Base-by-base conservation (phyloP, 2,797 vertebrate genomes). In the Euthynnus affinis region DNA sequence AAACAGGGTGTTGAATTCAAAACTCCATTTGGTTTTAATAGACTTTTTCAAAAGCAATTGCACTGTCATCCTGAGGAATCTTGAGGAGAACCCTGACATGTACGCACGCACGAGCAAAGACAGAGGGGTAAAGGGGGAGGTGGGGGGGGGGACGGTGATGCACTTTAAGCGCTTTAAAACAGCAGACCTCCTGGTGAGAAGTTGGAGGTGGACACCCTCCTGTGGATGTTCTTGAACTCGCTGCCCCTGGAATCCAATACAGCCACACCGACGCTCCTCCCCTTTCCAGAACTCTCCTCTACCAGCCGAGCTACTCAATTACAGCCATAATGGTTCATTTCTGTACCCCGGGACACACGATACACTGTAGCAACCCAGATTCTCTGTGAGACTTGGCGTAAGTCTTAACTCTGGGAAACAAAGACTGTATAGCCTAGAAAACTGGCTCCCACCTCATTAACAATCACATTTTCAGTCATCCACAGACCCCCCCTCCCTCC, bases 361-460 rank as follows among this genome's bases (percentile, higher is more conserved):
- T 90, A 86, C 84, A 76, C 85, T 70, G 86, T 51, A 88, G 89
- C 87, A 92, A 91, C 90, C 91, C 91, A 92, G 89, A 93, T 93
- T 92, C 90, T 89, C 87, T 37, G 75, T 34, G 84, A 93, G 92
- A 92, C 85, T 93, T 94, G 91, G 93, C 91, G 64, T 74, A 84
- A 87, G 83, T 81, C 76, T 89, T 73, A 86, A 85, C 76, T 82
- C 58, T 55, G 83, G 88, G 87, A 94, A 92, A 94, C 88, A 92
- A 94, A 93, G 85, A 78, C 64, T 59, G 85, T 23, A 87, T 23
- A 88, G 84, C 90, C 86, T 73, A 82, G 87, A 94, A 93, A 91
- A 90, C 78, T 76, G 86, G 88, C 93, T 92, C 92, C 92, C 82
- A 86, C 87, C 93, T 94, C 91, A 91, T 94, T 92, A 93, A 88